phyloP scores from a whole-genome alignment of 2,113 vertebrate species.

The Chloropsis cyanopogon region DNA sequence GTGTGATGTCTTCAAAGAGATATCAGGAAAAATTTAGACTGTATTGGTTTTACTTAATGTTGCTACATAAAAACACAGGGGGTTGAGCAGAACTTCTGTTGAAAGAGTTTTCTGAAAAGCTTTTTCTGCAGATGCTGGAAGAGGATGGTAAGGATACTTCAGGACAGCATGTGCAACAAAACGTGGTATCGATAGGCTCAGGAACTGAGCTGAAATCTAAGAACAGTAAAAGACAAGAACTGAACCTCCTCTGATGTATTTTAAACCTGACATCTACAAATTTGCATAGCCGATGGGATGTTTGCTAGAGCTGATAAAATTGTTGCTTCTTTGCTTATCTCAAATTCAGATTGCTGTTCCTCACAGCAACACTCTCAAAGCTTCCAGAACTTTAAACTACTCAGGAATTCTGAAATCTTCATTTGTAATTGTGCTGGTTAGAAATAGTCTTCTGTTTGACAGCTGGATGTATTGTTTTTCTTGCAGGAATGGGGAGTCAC shows the following conservation, averaged over 20 bases:
- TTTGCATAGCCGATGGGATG: not conserved
- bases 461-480: not conserved
- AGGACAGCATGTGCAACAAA: not conserved
- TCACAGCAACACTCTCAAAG: not conserved
- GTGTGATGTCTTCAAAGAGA: not conserved
- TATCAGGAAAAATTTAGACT: not conserved
- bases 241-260: not conserved
- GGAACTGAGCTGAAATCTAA: not conserved
- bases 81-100: not conserved
- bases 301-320: not conserved
- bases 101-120: not conserved
- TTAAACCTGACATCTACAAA: not conserved
- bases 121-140: not conserved
- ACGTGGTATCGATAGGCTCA: not conserved
- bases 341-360: not conserved
- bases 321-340: not conserved
- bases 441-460: not conserved
- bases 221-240: not conserved
- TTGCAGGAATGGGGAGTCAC: conserved; percentile 93
- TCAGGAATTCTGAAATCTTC: not conserved
- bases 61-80: fast-evolving
- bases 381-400: not conserved
- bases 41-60: not conserved
- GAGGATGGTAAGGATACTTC: not conserved
- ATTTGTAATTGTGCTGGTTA: not conserved